These are phyloP conservation scores for Siniperca knerii DNA, from an alignment of 2,113 vertebrate species.

Conservation along the genomic window DNA sequence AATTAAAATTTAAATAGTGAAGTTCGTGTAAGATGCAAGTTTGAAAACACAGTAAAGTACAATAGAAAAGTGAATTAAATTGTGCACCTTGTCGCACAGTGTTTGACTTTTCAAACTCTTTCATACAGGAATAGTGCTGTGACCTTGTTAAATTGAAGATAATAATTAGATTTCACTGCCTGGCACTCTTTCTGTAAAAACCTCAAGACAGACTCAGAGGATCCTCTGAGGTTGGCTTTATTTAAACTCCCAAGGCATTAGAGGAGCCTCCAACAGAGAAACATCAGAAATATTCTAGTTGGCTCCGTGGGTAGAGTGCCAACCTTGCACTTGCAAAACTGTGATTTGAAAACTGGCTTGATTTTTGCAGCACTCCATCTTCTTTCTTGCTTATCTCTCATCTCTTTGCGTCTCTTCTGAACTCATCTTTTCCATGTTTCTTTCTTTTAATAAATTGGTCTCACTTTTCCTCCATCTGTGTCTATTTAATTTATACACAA, in stretches of 20 bases:
- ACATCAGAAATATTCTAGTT: slow-evolving; percentile 2
- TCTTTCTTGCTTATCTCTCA: not conserved
- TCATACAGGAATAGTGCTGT: slow-evolving; percentile 55
- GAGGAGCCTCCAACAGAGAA: slow-evolving; percentile 36
- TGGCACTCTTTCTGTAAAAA: slow-evolving; percentile 56
- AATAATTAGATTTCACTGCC: slow-evolving; percentile 72
- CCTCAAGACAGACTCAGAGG: slow-evolving; percentile 45
- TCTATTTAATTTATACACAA: not conserved
- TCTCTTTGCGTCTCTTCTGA: not conserved
- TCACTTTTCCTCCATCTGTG: not conserved
- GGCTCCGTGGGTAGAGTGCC: not conserved
- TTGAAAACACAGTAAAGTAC: not conserved
- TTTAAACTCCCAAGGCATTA: slow-evolving; percentile 66
- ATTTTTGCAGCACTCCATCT: not conserved
- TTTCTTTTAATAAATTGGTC: not conserved
- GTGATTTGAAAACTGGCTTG: slow-evolving; percentile 22
- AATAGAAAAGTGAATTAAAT: not conserved
- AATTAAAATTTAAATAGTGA: not conserved
- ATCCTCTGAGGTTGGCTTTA: slow-evolving; percentile 68
- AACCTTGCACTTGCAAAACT: slow-evolving; percentile 25
- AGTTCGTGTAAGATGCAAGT: not conserved
- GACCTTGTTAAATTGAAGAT: slow-evolving; percentile 72
- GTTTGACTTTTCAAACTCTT: slow-evolving; percentile 48
- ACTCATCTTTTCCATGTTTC: not conserved
- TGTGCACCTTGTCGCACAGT: not conserved